Conservation (phyloP, 2,888 invertebrate species). For the Lycaena phlaeas region DNA sequence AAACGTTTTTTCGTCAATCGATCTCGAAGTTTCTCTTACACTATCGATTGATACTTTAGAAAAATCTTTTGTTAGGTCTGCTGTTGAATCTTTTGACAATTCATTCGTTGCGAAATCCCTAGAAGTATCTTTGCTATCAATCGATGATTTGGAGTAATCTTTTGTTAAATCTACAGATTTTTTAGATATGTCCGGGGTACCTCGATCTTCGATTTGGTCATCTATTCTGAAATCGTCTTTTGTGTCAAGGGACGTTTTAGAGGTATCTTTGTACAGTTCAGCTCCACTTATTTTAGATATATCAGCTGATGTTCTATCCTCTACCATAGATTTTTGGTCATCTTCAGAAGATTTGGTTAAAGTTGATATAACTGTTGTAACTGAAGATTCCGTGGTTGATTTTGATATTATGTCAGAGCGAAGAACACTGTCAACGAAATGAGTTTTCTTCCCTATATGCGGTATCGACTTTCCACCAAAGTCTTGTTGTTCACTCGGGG, state of each 20-base stretch:
- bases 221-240: constrained; percentile 54
- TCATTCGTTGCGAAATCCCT: constrained; percentile 66
- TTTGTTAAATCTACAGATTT: constrained; percentile 62
- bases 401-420: constrained; percentile 54
- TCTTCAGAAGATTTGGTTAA: constrained; percentile 64
- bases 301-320: constrained; percentile 62
- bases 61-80: constrained; percentile 57
- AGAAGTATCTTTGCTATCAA: constrained; percentile 65
- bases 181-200: constrained; percentile 61
- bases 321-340: constrained; percentile 57
- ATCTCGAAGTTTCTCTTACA: constrained; percentile 58
- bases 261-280: constrained; percentile 55
- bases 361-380: constrained; percentile 59
- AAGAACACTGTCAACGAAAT: constrained; percentile 42
- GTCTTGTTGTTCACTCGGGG: constrained; percentile 30
- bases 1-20: constrained; percentile 62
- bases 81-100: constrained; percentile 64
- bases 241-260: constrained; percentile 54
- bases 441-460: constrained; percentile 37
- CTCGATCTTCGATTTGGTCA: constrained; percentile 49
- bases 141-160: constrained; percentile 65
- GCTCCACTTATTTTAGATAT: constrained; percentile 63
- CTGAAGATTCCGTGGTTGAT: constrained; percentile 64
- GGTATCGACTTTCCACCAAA: constrained; percentile 28
- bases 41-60: constrained; percentile 64